Evolutionary conservation across 1,140 invertebrate species (phyloP), one percentile per base, ranked within the genome.

Genomic region (Cyrtorhinus lividipennis): DNA sequence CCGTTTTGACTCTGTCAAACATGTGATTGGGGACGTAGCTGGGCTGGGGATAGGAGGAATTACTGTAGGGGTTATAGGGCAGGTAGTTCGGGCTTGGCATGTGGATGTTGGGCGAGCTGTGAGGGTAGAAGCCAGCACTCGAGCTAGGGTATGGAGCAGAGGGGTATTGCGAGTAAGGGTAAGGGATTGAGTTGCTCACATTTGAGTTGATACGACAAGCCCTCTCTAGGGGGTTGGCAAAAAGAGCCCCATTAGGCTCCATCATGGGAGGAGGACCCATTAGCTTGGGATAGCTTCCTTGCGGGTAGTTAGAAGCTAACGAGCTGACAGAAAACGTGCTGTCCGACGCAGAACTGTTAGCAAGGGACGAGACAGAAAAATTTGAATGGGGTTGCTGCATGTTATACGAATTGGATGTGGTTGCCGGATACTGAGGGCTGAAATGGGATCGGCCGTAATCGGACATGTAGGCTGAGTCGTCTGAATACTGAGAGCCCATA

Each of bases 41-140:
- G 62, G 75, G 61, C 61, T 76, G 75, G 59, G 75, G 73, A 68
- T 76, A 75, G 64, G 73, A 71, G 22, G 75, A 73, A 60, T 72
- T 71, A 24, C 70, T 69, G 60, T 75, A 75, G 5, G 74, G 72
- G 18, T 72, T 70, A 13, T 73, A 71, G 66, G 79, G 79, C 5
- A 77, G 77, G 70, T 79, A 79, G 65, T 78, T 78, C 20, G 78
- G 78, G 66, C 75, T 76, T 61, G 78, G 78, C 67, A 80, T 72
- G 66, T 79, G 78, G 63, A 79, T 72, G 65, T 75, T 72, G 24
- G 76, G 74, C 2, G 73, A 68, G 59, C 74, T 71, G n/a, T n/a
- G n/a, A 3, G 73, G 71, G 63, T 68, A 67, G 46, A 66, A 67
- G 8, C 66, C 66, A 57, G 62, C 20, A 46, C 73, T 71, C 59